Evolutionary conservation across 2,113 vertebrate species (phyloP).

Genomic region (Oryctolagus cuniculus): DNA sequence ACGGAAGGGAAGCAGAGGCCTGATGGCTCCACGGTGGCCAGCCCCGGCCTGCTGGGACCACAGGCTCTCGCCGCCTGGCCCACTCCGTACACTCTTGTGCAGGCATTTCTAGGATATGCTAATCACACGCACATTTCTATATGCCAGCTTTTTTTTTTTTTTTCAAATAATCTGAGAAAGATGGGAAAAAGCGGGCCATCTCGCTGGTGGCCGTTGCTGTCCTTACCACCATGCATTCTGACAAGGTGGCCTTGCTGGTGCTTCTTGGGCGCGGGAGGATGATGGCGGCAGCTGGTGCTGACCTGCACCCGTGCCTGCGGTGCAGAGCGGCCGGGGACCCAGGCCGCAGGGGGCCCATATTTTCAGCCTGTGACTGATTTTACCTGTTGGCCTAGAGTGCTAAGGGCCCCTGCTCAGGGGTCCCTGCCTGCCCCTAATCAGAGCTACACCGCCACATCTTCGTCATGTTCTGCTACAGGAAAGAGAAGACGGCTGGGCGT

Average conservation of each 20-base stretch:
- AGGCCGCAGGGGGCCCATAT: neutral
- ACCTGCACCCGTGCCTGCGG: too few relatives aligned
- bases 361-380: neutral
- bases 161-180: neutral
- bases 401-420: fast-evolving
- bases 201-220: neutral
- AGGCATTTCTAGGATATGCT: neutral
- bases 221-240: neutral
- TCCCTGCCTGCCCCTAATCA: neutral
- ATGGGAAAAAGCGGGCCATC: neutral
- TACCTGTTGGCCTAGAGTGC: neutral
- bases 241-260: too few relatives aligned
- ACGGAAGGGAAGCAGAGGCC: neutral
- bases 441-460: fast-evolving
- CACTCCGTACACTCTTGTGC: neutral
- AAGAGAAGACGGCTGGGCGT: neutral
- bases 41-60: fast-evolving
- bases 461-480: neutral
- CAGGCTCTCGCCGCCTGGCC: neutral
- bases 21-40: fast-evolving
- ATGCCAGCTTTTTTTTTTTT: neutral
- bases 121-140: neutral
- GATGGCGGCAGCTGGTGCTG: too few relatives aligned
- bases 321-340: fast-evolving
- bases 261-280: too few relatives aligned